Conservation (phyloP, 2,797 vertebrate genomes). For the Ficedula albicollis region DNA sequence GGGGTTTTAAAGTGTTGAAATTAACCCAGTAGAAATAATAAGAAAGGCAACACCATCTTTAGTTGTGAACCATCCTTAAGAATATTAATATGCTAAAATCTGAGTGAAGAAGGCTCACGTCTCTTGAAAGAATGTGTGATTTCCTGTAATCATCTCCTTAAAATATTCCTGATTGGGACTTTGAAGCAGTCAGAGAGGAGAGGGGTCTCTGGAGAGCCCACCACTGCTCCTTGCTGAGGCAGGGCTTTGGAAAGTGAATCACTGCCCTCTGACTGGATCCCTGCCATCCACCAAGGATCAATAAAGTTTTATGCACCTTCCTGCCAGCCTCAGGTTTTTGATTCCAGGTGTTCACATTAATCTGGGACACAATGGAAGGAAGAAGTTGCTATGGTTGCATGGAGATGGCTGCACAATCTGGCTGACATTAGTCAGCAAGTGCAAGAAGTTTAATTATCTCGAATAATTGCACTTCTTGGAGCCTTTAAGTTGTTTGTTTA, state of each 20-base stretch:
- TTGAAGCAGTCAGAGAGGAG: neutral
- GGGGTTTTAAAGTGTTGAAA: neutral
- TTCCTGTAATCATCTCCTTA: conserved; percentile 12
- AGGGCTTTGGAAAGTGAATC: conserved; percentile 38
- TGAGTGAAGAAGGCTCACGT: accelerated
- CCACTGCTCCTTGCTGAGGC: conserved; percentile 8
- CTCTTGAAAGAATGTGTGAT: conserved; percentile 11
- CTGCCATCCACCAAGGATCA: neutral
- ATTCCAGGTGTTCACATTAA: conserved; percentile 49
- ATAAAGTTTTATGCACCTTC: conserved; percentile 48
- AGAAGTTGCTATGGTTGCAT: conserved; percentile 36
- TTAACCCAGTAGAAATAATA: neutral
- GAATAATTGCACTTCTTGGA: neutral
- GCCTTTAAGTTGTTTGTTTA: neutral
- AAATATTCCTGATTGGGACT: conserved; percentile 17
- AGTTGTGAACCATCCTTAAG: neutral
- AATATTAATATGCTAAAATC: neutral
- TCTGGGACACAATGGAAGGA: conserved; percentile 30
- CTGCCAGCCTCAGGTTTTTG: neutral
- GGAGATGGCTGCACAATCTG: conserved; percentile 6
- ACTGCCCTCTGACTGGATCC: conserved; percentile 30
- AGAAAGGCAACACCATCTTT: neutral
- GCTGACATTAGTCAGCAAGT: neutral
- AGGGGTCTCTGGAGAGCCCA: neutral
- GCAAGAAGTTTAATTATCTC: neutral